phyloP scores from a whole-genome alignment of 2,113 vertebrate species.

The Malurus melanocephalus region DNA sequence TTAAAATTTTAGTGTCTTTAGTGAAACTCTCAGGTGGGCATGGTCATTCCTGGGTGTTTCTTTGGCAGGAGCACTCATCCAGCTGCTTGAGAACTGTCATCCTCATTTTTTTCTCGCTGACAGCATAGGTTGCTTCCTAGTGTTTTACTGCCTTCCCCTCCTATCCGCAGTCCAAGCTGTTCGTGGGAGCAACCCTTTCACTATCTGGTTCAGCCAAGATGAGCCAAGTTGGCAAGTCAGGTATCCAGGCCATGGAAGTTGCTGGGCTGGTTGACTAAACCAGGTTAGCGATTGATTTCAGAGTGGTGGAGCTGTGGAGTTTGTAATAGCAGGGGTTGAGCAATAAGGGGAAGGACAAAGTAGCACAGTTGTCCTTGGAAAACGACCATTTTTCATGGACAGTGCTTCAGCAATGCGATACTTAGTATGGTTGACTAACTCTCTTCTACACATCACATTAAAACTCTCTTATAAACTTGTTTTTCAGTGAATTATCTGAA shows the following conservation, averaged over 20 bases:
- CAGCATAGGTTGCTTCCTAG: background rate
- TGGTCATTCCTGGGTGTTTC: background rate
- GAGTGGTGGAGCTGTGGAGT: background rate
- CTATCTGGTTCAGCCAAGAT: background rate
- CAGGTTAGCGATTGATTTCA: background rate
- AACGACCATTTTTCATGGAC: background rate
- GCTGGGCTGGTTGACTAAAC: background rate
- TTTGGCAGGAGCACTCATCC: background rate
- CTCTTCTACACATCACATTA: fast-evolving
- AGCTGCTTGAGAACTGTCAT: background rate
- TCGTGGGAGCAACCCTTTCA: background rate
- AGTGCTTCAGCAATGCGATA: fast-evolving
- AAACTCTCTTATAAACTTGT: background rate
- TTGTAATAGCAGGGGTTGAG: background rate
- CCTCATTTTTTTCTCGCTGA: background rate
- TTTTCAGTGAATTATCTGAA: background rate
- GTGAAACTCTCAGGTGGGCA: background rate
- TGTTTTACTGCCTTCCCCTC: background rate
- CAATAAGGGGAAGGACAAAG: background rate
- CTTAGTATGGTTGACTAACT: background rate
- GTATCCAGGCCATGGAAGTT: background rate
- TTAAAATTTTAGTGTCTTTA: background rate
- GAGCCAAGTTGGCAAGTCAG: background rate
- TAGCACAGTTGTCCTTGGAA: background rate
- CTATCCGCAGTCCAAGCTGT: background rate